A percentile compares a stretch with the other conserved stretches of the same genome.
These are phyloP conservation scores for Siphlonurus alternatus DNA, from an alignment of 2,888 invertebrate genomes.

Conservation along the genomic window DNA sequence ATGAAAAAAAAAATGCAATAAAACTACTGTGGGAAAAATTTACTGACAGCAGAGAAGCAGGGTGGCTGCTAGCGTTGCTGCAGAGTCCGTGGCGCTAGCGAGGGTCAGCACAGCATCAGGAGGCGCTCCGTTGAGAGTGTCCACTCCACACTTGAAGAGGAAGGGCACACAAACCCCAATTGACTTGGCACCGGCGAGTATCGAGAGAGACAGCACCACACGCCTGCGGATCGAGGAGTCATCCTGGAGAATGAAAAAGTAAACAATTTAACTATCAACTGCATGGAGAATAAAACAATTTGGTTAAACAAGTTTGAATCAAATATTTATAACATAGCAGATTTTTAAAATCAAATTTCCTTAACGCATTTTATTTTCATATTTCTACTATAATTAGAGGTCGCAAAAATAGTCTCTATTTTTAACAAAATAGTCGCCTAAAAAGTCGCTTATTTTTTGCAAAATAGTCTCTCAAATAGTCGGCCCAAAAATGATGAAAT, in stretches of 20 bases:
- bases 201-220: constrained; percentile 66
- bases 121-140: constrained; percentile 54
- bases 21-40: neutral
- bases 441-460: too few species aligned
- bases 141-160: constrained; percentile 85
- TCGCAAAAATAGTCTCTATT: too few species aligned
- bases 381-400: too few species aligned
- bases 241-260: constrained; percentile 35
- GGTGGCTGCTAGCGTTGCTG: constrained; percentile 60
- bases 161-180: constrained; percentile 89
- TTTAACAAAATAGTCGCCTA: too few species aligned
- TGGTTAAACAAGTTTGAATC: constrained; percentile 4
- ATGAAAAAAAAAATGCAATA: too few species aligned
- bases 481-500: too few species aligned
- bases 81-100: constrained; percentile 62
- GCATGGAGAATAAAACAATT: neutral
- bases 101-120: constrained; percentile 42
- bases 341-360: neutral
- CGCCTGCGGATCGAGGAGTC: constrained; percentile 54
- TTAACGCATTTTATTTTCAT: neutral
- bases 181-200: constrained; percentile 68
- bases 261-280: neutral
- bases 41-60: constrained; percentile 74
- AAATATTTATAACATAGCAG: neutral
- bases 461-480: too few species aligned